Percentiles rank a stretch among this genome's conserved stretches.
Evolutionary conservation across 2,888 invertebrate genomes (phyloP).

Genomic region (Azorinus chamasolen): DNA sequence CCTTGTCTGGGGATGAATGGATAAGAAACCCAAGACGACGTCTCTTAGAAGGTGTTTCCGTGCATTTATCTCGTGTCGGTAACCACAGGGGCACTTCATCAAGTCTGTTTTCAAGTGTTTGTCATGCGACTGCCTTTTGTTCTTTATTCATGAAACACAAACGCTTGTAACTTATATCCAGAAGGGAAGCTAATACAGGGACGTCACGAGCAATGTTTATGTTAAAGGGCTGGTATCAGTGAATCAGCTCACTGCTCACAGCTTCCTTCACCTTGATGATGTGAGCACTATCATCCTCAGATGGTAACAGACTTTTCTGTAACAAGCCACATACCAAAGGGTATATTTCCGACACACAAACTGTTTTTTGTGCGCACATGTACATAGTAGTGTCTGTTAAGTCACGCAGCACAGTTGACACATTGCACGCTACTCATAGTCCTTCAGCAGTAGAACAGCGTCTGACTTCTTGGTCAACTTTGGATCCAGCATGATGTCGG

Average conservation of each 20-base stretch:
- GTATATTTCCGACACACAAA: slow-evolving; percentile 13
- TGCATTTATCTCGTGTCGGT: too few relatives aligned
- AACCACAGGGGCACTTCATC: slow-evolving; percentile 22
- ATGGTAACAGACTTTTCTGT: slow-evolving; percentile 2
- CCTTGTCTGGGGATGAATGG: too few relatives aligned
- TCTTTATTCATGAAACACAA: slow-evolving; percentile 17
- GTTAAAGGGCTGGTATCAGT: not conserved
- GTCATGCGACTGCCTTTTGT: slow-evolving; percentile 14
- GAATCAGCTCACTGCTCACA: slow-evolving; percentile 1
- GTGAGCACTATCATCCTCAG: slow-evolving; percentile 4
- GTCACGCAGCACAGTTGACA: slow-evolving; percentile 12
- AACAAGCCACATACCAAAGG: slow-evolving; percentile 31
- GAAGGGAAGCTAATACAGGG: slow-evolving; percentile 23
- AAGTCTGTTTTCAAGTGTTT: slow-evolving; percentile 8
- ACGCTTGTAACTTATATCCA: slow-evolving; percentile 26
- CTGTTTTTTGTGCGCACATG: slow-evolving; percentile 22
- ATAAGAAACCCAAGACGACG: too few relatives aligned
- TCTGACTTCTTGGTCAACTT: slow-evolving; percentile 24
- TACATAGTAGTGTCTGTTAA: slow-evolving; percentile 19
- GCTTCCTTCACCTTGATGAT: slow-evolving; percentile 12
- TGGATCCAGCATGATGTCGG: slow-evolving; percentile 29
- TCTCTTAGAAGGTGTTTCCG: too few relatives aligned
- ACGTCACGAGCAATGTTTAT: not conserved
- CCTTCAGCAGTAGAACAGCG: slow-evolving; percentile 8
- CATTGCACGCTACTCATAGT: slow-evolving; percentile 18